These are phyloP conservation scores for Myripristis murdjan DNA, from an alignment of 2,797 vertebrate genomes.

Conservation along the genomic window DNA sequence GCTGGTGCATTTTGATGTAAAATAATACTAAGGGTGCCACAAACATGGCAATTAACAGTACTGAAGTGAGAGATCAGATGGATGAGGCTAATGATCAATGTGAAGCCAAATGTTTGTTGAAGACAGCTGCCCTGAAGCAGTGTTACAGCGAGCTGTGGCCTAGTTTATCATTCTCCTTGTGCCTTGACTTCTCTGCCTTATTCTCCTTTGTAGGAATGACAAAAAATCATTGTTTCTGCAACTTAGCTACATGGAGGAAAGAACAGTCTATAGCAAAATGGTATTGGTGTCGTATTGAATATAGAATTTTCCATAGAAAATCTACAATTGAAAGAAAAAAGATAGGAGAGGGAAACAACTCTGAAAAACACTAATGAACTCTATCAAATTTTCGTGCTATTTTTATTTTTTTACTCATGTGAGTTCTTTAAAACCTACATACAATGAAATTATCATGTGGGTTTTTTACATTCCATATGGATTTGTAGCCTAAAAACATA, in stretches of 20 bases:
- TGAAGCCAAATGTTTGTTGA: constrained; percentile 17
- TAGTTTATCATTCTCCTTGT: neutral
- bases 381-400: neutral
- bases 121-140: constrained; percentile 15
- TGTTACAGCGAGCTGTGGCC: constrained; percentile 1
- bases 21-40: constrained; percentile 6
- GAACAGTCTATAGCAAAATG: too few relatives aligned
- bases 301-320: too few relatives aligned
- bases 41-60: constrained; percentile 22
- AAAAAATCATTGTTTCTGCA: neutral
- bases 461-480: constrained; percentile 31
- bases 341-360: too few relatives aligned
- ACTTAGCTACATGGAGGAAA: too few relatives aligned
- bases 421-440: constrained; percentile 17
- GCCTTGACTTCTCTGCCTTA: neutral
- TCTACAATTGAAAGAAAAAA: too few relatives aligned
- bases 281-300: too few relatives aligned
- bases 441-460: constrained; percentile 8
- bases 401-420: constrained; percentile 12
- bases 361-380: too few relatives aligned
- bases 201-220: neutral
- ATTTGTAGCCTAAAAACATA: constrained; percentile 45
- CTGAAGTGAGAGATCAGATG: constrained; percentile 23
- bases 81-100: constrained; percentile 15
- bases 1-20: constrained; percentile 17